phyloP scores from a whole-genome alignment of 2,888 invertebrate species.

The Cantharis lateralis region DNA sequence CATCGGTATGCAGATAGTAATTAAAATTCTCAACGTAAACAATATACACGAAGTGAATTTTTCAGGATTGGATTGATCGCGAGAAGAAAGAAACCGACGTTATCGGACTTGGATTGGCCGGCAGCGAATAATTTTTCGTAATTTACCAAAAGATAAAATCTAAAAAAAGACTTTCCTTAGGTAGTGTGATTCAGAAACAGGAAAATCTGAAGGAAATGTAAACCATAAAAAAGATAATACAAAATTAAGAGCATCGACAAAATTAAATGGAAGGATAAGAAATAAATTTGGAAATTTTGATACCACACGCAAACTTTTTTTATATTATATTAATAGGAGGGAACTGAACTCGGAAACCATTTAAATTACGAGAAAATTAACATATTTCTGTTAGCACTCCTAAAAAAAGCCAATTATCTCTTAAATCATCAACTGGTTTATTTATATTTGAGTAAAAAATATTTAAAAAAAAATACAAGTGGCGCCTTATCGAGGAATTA shows the following conservation, averaged over 20 bases:
- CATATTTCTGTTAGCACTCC: background rate
- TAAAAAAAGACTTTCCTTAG: no score
- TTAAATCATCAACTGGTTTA: background rate
- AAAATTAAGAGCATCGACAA: background rate
- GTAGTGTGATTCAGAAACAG: background rate
- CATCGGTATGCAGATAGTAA: background rate
- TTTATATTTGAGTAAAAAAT: background rate
- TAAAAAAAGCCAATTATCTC: background rate
- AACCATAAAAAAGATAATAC: background rate
- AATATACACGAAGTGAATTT: background rate
- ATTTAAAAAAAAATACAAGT: background rate
- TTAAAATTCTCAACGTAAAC: background rate
- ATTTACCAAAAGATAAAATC: no score
- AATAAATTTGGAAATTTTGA: no score
- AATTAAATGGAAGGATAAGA: background rate
- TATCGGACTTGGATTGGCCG: no score
- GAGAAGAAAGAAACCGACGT: background rate
- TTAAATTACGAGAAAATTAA: background rate
- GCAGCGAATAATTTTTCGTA: no score
- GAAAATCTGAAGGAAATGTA: background rate
- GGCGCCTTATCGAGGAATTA: background rate
- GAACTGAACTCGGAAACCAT: background rate
- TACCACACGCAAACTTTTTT: no score
- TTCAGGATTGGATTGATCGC: background rate
- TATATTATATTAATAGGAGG: background rate